Evolutionary conservation across 2,797 vertebrate genomes (phyloP), one percentile per base, ranked within the genome.

Genomic region (Argentina silus): DNA sequence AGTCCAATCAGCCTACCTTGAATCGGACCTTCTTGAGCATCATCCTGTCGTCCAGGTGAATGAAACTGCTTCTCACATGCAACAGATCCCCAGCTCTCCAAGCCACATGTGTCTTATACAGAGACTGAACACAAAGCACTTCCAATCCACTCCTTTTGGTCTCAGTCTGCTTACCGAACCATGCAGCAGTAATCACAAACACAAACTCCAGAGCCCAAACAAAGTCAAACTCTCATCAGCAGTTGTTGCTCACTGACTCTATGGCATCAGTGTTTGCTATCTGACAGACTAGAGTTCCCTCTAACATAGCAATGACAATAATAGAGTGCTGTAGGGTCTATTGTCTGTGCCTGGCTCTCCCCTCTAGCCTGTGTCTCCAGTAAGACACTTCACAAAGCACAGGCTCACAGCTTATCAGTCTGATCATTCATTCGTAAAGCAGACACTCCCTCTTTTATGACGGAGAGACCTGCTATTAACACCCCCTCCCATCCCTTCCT

Each of bases 21-120:
- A 94, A 94, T 72, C 88, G 72, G 6, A 94, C 93, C 82, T 93
- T 94, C 88, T 93, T 94, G 8, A 90, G 83, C 89, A 92, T 93
- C 84, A 85, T 92, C 21, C 27, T 71, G 6, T 2, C 66, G n/a
- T 76, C 72, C 67, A 27, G 73, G 55, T n/a, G 64, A 73, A 57
- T 50, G 1, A 5, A 21, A 65, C 3, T 0, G 27, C 61, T 66
- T 56, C 17, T 67, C 65, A 61, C 68, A 61, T 72, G 45, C 2
- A 59, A 36, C 3, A 47, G 42, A 21, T 51, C 27, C 45, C 27
- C 66, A 19, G 15, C 27, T 27, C 15, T 14, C 42, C 42, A 14
- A 64, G 14, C 12, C 11, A 15, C 61, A 65, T n/a, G 59, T 12
- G 5, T 36, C 23, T 7, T 10, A 12, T 12, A 12, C 15, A 51